Evolutionary conservation across 1,140 invertebrate species (phyloP).

Genomic region (Dendrolimus kikuchii): DNA sequence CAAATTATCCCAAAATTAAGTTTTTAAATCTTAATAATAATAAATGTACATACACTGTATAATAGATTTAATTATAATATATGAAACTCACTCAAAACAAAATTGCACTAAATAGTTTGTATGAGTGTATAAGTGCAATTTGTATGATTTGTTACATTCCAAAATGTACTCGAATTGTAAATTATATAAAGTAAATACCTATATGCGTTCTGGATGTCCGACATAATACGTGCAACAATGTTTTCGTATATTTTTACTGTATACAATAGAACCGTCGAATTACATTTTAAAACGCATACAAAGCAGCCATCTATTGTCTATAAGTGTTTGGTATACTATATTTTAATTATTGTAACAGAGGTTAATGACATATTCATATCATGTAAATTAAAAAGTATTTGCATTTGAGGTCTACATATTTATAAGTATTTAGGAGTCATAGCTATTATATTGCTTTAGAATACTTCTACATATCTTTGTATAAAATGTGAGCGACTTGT

Average conservation of each 20-base stretch:
- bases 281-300: not conserved
- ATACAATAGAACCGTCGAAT: no score
- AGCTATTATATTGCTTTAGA: slow-evolving; percentile 68
- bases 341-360: slow-evolving; percentile 53
- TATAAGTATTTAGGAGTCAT: slow-evolving; percentile 66
- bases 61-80: slow-evolving; percentile 48
- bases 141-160: slow-evolving; percentile 70
- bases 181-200: no score
- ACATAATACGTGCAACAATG: no score
- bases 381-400: slow-evolving; percentile 71
- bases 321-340: slow-evolving; percentile 43
- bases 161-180: slow-evolving; percentile 18
- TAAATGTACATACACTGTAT: slow-evolving; percentile 69
- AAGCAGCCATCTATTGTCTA: slow-evolving; percentile 32
- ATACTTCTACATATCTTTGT: slow-evolving; percentile 70
- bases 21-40: slow-evolving; percentile 53
- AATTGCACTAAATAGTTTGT: slow-evolving; percentile 23
- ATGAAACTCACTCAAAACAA: slow-evolving; percentile 40
- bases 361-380: slow-evolving; percentile 70
- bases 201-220: no score
- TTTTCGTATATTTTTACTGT: no score
- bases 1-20: slow-evolving; percentile 54
- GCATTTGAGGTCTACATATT: slow-evolving; percentile 71
- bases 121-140: slow-evolving; percentile 50
- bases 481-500: slow-evolving; percentile 49